phyloP scores from a whole-genome alignment of 2,113 vertebrate species.

The Strix aluco region DNA sequence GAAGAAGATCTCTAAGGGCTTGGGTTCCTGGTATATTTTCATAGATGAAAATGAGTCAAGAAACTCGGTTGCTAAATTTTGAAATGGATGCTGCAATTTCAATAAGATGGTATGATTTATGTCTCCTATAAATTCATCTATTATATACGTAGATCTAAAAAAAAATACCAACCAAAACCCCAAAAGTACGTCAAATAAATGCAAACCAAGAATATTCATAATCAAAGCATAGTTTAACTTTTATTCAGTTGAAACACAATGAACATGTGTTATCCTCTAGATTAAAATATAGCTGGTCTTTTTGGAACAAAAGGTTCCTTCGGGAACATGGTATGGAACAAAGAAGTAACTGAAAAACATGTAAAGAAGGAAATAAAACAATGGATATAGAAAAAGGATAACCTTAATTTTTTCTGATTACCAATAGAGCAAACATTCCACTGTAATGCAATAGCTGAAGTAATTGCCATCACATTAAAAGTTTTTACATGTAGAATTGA shows the following conservation, averaged over 20 bases:
- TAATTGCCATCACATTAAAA: neutral
- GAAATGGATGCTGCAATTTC: neutral
- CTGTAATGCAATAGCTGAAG: neutral
- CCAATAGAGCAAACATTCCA: neutral
- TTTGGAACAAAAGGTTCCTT: neutral
- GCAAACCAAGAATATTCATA: neutral
- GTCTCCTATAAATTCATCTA: neutral
- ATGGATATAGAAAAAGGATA: neutral
- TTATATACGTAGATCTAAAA: neutral
- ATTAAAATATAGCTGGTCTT: neutral
- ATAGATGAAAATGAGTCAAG: neutral
- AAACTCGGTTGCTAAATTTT: neutral
- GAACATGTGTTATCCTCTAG: neutral
- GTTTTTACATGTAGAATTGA: neutral
- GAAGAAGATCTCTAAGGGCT: neutral
- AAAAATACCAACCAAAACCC: too few relatives aligned
- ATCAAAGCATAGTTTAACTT: neutral
- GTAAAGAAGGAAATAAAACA: neutral
- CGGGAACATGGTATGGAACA: neutral
- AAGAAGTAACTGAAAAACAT: neutral
- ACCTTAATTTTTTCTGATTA: neutral
- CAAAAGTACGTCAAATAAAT: neutral
- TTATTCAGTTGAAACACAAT: neutral
- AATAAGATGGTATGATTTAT: neutral
- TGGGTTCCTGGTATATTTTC: neutral